A percentile compares a stretch with the other conserved stretches of the same genome.
Conservation (phyloP, 2,113 vertebrate species). For the Sander lucioperca region DNA sequence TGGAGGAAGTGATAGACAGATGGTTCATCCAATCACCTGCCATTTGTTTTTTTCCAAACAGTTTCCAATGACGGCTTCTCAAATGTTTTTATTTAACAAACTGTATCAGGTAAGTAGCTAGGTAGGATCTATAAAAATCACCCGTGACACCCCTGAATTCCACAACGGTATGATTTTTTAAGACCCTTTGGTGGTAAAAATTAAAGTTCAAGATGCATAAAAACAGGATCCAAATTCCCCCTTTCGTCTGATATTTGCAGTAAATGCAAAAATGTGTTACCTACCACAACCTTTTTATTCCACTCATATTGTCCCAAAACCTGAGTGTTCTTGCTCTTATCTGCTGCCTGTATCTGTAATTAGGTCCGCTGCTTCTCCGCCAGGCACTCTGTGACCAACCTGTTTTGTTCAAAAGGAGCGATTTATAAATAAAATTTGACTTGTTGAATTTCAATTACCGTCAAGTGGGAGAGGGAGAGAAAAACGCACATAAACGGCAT, state of each 20-base stretch:
- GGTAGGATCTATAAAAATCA: too few relatives aligned
- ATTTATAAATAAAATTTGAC: slow-evolving; percentile 76
- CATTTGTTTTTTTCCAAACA: too few relatives aligned
- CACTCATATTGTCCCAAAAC: slow-evolving; percentile 9
- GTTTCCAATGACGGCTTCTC: too few relatives aligned
- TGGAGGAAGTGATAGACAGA: too few relatives aligned
- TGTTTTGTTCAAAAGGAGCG: slow-evolving; percentile 59
- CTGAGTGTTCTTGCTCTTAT: slow-evolving; percentile 33
- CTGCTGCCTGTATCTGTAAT: slow-evolving; percentile 59
- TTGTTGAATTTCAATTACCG: slow-evolving; percentile 79
- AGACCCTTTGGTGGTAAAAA: slow-evolving; percentile 1
- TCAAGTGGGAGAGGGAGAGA: slow-evolving; percentile 55
- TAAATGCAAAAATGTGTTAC: background rate
- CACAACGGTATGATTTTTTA: background rate
- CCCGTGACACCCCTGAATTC: background rate
- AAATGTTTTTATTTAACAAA: too few relatives aligned
- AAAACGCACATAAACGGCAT: slow-evolving; percentile 49
- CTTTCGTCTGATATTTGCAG: background rate
- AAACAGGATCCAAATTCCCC: background rate
- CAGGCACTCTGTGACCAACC: slow-evolving; percentile 61
- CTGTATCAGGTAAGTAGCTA: too few relatives aligned
- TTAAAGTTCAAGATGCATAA: slow-evolving; percentile 11
- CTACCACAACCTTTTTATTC: background rate
- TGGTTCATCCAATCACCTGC: too few relatives aligned
- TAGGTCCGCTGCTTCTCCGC: slow-evolving; percentile 43